Percentiles rank a stretch among this genome's conserved stretches.
These are phyloP conservation scores for Bhutanitis thaidina DNA, from an alignment of 2,888 invertebrate genomes.

Conservation along the genomic window DNA sequence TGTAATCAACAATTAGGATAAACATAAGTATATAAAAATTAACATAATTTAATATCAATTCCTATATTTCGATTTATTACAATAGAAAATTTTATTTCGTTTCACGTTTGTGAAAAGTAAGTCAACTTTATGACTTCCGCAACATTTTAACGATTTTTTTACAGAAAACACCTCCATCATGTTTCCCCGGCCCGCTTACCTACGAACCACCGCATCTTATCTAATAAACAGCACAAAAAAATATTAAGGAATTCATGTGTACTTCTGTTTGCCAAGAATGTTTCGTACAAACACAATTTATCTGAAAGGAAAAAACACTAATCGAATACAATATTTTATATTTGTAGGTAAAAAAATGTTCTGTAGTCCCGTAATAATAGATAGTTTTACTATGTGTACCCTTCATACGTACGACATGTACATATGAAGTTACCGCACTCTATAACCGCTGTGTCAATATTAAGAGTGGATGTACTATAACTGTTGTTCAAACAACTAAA, in stretches of 20 bases:
- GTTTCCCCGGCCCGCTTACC: constrained; percentile 45
- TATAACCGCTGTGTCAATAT: constrained; percentile 62
- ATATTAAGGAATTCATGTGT: constrained; percentile 57
- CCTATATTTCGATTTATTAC: too few species aligned
- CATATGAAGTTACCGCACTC: constrained; percentile 30
- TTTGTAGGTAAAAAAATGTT: neutral
- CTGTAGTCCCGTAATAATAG: constrained; percentile 47
- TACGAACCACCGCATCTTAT: constrained; percentile 48
- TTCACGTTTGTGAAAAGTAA: neutral
- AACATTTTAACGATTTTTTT: neutral
- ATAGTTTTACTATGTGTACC: constrained; percentile 50
- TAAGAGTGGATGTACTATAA: constrained; percentile 42
- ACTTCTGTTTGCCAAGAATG: constrained; percentile 33
- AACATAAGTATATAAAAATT: too few species aligned
- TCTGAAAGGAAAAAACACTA: too few species aligned
- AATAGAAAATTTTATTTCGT: neutral
- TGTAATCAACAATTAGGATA: too few species aligned
- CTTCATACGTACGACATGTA: too few species aligned
- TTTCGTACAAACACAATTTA: constrained; percentile 17
- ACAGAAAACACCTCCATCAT: constrained; percentile 22
- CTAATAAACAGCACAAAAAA: constrained; percentile 69
- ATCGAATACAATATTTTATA: too few species aligned
- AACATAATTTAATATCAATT: too few species aligned
- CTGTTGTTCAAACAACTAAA: constrained; percentile 55
- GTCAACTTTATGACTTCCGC: neutral